Evolutionary conservation across 1,140 invertebrate species (phyloP), one percentile per base, ranked within the genome.

Genomic region (Maniola jurtina): DNA sequence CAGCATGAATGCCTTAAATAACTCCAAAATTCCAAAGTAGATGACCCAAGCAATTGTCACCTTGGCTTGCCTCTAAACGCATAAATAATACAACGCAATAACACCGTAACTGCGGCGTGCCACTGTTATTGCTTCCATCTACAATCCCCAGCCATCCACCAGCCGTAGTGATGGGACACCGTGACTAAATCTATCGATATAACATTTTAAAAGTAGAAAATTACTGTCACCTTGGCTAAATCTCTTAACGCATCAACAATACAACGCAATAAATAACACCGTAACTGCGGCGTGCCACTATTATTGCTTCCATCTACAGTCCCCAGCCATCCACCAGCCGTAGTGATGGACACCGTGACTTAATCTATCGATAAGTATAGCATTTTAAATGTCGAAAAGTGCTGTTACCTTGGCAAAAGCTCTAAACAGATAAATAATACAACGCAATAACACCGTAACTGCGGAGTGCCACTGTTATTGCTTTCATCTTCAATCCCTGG

Each of bases 31-130:
- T 55, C 52, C 33, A 55, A 55, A 55, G 33, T 9, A 9, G 52
- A 55, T 66, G 67, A 70, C 64, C 67, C 16, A 61, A 65, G 61
- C 73, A 74, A 76, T 72, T 75, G 76, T 79, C 77, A 83, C 78
- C 75, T 84, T 68, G 68, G 70, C 64, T 63, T 69, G 48, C 61
- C 64, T 55, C 47, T 68, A 66, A 65, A 60, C 70, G 84, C 81
- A 85, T 88, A 84, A 88, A 86, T 86, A 88, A 88, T 85, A 81
- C 76, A 80, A 79, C 68, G 81, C 83, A 85, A 85, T 86, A 88
- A 85, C 83, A 81, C 76, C 73, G 68, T 76, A 74, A 76, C 75
- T 76, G 72, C 77, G 85, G 81, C 76, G 67, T 80, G 75, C 81
- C 85, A 75, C 78, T 76, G 81, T 84, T 86, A 86, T 86, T 88